phyloP scores from a whole-genome alignment of 2,113 vertebrate species.

The Sardina pilchardus region DNA sequence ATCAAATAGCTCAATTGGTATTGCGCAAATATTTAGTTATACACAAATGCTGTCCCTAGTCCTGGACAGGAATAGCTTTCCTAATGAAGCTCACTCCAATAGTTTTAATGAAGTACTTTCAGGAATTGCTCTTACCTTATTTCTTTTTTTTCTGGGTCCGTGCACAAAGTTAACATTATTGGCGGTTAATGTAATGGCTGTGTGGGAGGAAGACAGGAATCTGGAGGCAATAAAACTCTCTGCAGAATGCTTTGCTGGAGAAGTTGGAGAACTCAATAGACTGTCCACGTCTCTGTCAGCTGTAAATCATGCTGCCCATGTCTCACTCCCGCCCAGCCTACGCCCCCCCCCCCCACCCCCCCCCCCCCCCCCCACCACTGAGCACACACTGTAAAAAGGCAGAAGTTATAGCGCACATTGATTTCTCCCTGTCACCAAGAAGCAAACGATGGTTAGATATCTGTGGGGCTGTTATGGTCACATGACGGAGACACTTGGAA shows the following conservation, averaged over 20 bases:
- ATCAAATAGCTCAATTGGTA: background rate
- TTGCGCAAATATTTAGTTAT: background rate
- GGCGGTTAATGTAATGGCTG: conserved; percentile 35
- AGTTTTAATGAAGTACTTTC: background rate
- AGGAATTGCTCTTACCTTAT: conserved; percentile 13
- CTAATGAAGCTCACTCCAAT: background rate
- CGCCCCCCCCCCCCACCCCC: conserved; percentile 36
- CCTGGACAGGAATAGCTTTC: background rate
- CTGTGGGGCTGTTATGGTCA: conserved; percentile 17
- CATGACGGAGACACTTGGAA: conserved; percentile 14
- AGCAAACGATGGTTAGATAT: conserved; percentile 44
- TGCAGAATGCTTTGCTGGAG: conserved; percentile 13
- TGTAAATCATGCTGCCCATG: conserved; percentile 2
- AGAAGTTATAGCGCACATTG: conserved; percentile 67
- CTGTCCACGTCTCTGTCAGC: conserved; percentile 30
- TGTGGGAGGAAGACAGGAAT: background rate
- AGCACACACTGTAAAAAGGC: conserved; percentile 65
- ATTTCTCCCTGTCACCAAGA: conserved; percentile 62
- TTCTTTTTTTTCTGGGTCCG: conserved; percentile 15
- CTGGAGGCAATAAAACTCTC: background rate
- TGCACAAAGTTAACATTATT: conserved; percentile 24
- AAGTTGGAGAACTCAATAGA: conserved; percentile 24
- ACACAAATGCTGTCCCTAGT: background rate
- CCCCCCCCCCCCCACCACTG: conserved; percentile 36
- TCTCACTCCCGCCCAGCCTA: background rate